Evolutionary conservation across 2,888 invertebrate genomes (phyloP).

Genomic region (Clanis bilineata): DNA sequence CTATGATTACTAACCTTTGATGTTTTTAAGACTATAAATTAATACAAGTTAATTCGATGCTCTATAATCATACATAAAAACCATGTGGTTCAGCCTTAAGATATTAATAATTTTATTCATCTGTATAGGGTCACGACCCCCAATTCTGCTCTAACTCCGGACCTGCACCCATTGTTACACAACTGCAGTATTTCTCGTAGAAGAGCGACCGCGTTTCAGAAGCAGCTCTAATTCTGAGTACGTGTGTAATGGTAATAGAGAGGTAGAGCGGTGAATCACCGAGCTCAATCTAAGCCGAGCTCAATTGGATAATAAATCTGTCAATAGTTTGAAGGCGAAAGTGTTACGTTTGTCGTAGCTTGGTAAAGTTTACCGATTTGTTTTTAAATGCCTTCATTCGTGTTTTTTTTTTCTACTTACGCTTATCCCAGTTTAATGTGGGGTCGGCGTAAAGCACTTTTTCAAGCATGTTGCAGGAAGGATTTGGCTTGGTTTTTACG

Average conservation of each 20-base stretch:
- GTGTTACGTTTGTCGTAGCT: not conserved
- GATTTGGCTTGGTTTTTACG: no score
- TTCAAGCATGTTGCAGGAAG: no score
- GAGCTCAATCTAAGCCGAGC: not conserved
- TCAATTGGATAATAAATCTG: not conserved
- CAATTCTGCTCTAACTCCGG: not conserved
- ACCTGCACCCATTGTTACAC: constrained; percentile 37
- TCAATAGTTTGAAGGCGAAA: not conserved
- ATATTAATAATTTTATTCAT: no score
- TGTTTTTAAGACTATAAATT: not conserved
- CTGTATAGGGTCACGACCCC: not conserved
- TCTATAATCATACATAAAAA: no score
- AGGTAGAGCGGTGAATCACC: constrained; percentile 5
- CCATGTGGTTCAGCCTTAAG: no score
- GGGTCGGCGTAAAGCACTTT: no score
- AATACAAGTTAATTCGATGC: no score
- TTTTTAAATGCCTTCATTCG: no score
- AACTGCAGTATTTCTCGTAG: constrained; percentile 43
- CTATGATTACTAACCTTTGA: no score
- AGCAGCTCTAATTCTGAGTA: constrained; percentile 36
- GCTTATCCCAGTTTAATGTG: no score
- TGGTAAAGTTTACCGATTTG: no score
- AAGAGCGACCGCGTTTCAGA: constrained; percentile 38
- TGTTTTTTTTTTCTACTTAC: no score
- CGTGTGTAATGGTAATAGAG: constrained; percentile 31